These are phyloP conservation scores for Tribolium freemani DNA, from an alignment of 2,888 invertebrate species.

Conservation along the genomic window DNA sequence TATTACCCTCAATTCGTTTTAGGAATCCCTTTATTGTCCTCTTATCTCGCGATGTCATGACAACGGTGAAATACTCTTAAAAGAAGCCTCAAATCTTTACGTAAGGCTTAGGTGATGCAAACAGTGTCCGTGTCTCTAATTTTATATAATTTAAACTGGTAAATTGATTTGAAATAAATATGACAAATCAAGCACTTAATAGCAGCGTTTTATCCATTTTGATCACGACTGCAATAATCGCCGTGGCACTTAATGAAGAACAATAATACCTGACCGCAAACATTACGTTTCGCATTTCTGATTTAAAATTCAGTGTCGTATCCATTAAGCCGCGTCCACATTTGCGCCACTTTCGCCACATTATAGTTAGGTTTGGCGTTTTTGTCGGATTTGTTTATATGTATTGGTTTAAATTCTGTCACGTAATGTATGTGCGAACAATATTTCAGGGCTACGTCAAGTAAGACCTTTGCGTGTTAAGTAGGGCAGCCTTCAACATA, in stretches of 20 bases:
- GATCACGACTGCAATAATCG: background rate
- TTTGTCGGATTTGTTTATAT: background rate
- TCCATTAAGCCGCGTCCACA: background rate
- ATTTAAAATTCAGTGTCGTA: background rate
- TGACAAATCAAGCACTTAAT: background rate
- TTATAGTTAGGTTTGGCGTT: background rate
- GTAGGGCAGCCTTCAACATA: constrained; percentile 2
- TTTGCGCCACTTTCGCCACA: background rate
- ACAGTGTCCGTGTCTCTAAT: background rate
- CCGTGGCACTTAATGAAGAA: background rate
- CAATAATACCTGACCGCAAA: background rate
- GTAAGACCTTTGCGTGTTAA: constrained; percentile 10
- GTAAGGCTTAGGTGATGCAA: too few relatives aligned
- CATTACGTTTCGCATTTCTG: background rate
- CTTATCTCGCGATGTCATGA: too few relatives aligned
- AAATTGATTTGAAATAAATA: background rate
- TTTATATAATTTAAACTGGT: background rate
- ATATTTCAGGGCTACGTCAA: background rate
- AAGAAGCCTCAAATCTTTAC: too few relatives aligned
- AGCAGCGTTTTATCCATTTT: background rate
- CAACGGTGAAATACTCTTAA: too few relatives aligned
- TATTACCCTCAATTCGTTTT: too few relatives aligned
- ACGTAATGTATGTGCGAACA: background rate
- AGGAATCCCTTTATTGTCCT: too few relatives aligned
- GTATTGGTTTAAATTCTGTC: background rate